Conservation (phyloP, 2,113 vertebrate species). For the Chaetops frenatus region DNA sequence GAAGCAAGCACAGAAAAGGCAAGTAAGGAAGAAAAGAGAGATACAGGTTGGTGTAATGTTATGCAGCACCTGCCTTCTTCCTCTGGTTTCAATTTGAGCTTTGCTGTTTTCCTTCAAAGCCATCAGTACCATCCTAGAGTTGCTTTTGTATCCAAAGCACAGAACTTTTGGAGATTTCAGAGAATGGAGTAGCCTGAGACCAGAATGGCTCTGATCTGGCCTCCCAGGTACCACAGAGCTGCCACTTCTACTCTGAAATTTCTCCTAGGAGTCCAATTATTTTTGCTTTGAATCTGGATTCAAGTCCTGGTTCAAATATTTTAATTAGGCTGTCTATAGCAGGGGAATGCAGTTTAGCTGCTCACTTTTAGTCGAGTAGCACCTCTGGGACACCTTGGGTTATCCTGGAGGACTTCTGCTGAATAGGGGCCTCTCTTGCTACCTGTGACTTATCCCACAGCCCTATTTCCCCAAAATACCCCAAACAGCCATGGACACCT, state of each 20-base stretch:
- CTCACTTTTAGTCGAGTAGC: neutral
- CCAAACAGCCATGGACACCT: neutral
- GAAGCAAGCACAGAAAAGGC: neutral
- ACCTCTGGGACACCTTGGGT: neutral
- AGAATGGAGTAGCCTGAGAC: neutral
- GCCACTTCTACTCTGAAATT: too few species aligned
- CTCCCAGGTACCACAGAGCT: neutral
- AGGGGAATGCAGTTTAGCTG: neutral
- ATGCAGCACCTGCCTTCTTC: neutral
- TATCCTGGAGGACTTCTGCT: neutral
- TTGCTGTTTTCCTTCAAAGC: neutral
- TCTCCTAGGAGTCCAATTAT: neutral
- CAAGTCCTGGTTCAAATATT: neutral
- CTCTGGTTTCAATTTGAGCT: neutral
- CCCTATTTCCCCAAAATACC: neutral
- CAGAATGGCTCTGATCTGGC: neutral
- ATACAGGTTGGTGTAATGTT: neutral
- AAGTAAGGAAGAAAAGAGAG: neutral
- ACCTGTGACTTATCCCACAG: neutral
- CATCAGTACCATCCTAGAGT: neutral
- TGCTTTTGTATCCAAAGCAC: neutral
- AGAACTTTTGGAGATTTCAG: neutral
- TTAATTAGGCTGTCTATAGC: neutral
- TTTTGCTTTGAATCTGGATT: neutral
- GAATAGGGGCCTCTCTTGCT: neutral